Conservation (phyloP, 2,888 invertebrate genomes). For the Idaea aversata region DNA sequence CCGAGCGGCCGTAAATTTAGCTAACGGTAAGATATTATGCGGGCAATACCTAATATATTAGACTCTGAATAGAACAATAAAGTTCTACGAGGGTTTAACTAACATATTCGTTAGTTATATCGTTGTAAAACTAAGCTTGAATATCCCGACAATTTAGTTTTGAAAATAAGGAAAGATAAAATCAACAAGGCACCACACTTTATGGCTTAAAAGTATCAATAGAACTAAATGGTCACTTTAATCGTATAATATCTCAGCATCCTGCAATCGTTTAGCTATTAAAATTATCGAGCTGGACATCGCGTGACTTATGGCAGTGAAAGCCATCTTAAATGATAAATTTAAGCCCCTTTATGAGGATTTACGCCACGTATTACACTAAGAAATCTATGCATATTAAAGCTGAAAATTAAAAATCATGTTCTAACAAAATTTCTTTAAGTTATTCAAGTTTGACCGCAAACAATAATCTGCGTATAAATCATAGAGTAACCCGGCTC, state of each 20-base stretch:
- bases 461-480: constrained; percentile 64
- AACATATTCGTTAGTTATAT: too few species aligned
- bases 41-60: constrained; percentile 13
- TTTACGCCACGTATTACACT: constrained; percentile 34
- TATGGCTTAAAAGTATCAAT: constrained; percentile 12
- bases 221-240: constrained; percentile 13
- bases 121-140: too few species aligned
- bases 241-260: constrained; percentile 31
- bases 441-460: constrained; percentile 58
- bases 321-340: constrained; percentile 61
- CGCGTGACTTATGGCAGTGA: constrained; percentile 66
- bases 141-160: background rate
- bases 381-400: constrained; percentile 42
- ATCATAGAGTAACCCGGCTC: constrained; percentile 58
- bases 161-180: background rate
- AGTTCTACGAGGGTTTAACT: constrained; percentile 9
- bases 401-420: constrained; percentile 55
- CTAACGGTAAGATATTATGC: constrained; percentile 16
- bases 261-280: constrained; percentile 38
- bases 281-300: constrained; percentile 43
- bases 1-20: constrained; percentile 11
- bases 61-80: constrained; percentile 13
- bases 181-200: background rate
- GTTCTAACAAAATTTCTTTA: constrained; percentile 54
- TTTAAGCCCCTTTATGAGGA: constrained; percentile 56